Base-by-base conservation (phyloP, 1,140 invertebrate species). In the Venustaconcha ellipsiformis region DNA sequence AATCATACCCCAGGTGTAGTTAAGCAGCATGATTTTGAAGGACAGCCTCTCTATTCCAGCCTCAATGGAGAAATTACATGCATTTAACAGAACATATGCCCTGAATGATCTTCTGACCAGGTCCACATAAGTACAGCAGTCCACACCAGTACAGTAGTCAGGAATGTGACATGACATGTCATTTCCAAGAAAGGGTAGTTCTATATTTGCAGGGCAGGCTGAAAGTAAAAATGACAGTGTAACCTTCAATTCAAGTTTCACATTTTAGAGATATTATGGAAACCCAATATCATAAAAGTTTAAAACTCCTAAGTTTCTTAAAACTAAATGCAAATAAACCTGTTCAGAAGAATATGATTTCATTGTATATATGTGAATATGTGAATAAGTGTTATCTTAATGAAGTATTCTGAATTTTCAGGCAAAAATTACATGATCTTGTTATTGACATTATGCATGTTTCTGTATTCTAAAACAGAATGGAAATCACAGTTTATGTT, bases 11-110 rank as follows among this genome's bases (percentile, higher is more conserved):
- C 74, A 80, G 2, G 72, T 62, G 58, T 80, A 80, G 55, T 64
- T 67, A 13, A 80, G 55, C 11, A 80, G 64, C 2, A 56, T 20
- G 15, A 72, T 70, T 23, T 79, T 57, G 55, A 68, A 23, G 17
- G 64, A 62, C 8, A 79, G 48, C 60, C 72, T 77, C 57, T 81
- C 82, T 72, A 83, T 81, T n/a, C 75, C 75, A 14, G 80, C 64
- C 14, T 26, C 76, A 13, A 83, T 26, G 57, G 62, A 75, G 48
- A 74, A 70, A 11, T 59, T 69, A 62, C 82, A 83, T 18, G 78
- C 57, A 23, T 83, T 71, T 17, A 83, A 48, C 55, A 78, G 62
- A 14, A 81, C 64, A 59, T 67, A 76, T 55, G 70, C 67, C 20
- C 71, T 62, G n/a, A 81, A 70, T 15, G 70, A 72, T 57, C 71